Evolutionary conservation across 2,888 invertebrate species (phyloP), one percentile per base, ranked within the genome.

Genomic region (Morinoia aosen): DNA sequence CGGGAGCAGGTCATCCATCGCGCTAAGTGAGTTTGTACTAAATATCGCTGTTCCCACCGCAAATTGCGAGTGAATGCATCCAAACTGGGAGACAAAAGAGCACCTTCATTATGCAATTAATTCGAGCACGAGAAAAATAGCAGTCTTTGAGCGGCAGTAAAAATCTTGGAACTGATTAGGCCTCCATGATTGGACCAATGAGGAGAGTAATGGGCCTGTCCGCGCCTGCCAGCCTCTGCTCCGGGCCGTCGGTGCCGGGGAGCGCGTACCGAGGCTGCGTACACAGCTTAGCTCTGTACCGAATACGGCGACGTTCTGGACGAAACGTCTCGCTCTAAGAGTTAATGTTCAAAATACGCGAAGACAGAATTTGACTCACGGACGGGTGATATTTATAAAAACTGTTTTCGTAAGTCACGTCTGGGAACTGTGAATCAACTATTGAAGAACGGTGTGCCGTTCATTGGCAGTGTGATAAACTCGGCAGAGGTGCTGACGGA

Each of bases 141-240:
- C 93, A 48, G 33, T 48, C 93, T 93, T 93, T 93, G 57, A 93
- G 93, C 93, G 93, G 57, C 57, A 93, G 93, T 93, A 93, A 93
- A 93, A 93, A 93, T 93, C 93, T 57, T 57, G 93, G 93, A 93
- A 93, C 93, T 93, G 93, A 93, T 93, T 93, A 93, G 93, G 57
- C 58, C 93, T 10, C 57, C 57, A 93, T 93, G 93, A 93, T 93
- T 93, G 93, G 93, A 56, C 93, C 93, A 93, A 93, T 93, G 93
- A 93, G 93, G 93, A 93, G 93, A 93, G n/a, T 93, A 93, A 93
- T 93, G 93, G 93, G 48, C n/a, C 93, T 93, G 93, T 93, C 93
- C 57, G 93, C 93, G 57, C 93, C 56, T 33, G 40, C 90, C 40
- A 39, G 39, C 39, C 39, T 16, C n/a, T 25, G 11, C 39, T 40